phyloP scores from a whole-genome alignment of 2,797 vertebrate species.

The Artibeus jamaicensis region DNA sequence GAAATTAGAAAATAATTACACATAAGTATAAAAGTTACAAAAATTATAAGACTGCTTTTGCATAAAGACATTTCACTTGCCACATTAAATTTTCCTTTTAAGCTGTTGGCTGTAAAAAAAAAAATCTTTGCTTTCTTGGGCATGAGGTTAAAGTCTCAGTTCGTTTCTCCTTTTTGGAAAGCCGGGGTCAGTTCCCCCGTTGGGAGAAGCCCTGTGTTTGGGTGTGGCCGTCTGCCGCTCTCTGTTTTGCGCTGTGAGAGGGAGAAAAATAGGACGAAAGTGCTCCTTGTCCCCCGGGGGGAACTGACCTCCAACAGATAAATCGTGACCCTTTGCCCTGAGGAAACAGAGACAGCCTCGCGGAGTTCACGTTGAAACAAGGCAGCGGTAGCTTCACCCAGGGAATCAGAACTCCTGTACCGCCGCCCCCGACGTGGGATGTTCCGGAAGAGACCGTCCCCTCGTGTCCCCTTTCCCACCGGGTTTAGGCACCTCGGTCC shows the following conservation, averaged over 20 bases:
- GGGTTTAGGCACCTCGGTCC: background rate
- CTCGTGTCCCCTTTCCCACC: background rate
- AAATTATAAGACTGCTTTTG: background rate
- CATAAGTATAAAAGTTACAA: background rate
- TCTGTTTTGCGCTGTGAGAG: background rate
- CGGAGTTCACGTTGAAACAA: background rate
- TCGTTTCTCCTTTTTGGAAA: background rate
- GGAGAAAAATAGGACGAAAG: constrained; percentile 7
- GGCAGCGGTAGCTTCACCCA: background rate
- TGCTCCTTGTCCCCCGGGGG: background rate
- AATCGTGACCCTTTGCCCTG: background rate
- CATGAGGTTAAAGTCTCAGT: background rate
- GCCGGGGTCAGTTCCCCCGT: background rate
- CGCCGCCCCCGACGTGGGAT: background rate
- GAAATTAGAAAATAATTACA: background rate
- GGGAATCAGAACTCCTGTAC: background rate
- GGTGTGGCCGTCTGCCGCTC: background rate
- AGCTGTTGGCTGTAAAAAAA: background rate
- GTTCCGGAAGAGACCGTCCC: background rate
- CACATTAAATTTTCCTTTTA: constrained; percentile 13
- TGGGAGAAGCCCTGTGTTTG: background rate
- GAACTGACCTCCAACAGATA: constrained; percentile 22
- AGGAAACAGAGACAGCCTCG: constrained; percentile 4
- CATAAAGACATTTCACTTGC: background rate
- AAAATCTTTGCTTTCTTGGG: background rate